Percentiles rank a stretch among this genome's conserved stretches.
phyloP scores from a whole-genome alignment of 2,113 vertebrate species.

The Leptocoma aspasia region DNA sequence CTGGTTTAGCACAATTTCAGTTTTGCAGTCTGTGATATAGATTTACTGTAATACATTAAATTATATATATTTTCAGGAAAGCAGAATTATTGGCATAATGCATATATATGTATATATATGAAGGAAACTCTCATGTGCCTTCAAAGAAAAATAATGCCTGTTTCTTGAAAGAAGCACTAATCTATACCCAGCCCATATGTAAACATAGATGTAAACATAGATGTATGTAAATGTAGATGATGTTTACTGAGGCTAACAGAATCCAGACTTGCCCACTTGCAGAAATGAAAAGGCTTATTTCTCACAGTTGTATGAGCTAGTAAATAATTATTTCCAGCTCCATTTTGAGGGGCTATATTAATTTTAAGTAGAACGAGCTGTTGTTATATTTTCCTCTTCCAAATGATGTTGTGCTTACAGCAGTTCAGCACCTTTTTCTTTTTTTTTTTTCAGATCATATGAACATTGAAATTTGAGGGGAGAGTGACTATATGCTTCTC shows the following conservation, averaged over 20 bases:
- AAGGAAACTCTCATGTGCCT: background rate
- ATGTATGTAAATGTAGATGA: background rate
- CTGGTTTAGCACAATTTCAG: background rate
- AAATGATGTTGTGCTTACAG: background rate
- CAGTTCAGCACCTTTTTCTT: background rate
- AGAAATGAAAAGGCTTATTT: background rate
- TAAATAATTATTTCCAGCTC: background rate
- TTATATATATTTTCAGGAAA: background rate
- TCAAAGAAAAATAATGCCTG: background rate
- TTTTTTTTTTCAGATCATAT: constrained; percentile 52
- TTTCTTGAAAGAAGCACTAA: background rate
- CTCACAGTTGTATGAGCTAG: background rate
- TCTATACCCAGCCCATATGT: background rate
- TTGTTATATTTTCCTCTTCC: background rate
- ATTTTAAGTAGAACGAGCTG: background rate
- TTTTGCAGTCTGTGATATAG: background rate
- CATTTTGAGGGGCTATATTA: background rate
- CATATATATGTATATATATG: background rate
- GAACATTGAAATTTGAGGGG: background rate
- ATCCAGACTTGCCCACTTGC: background rate
- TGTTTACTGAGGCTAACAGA: background rate
- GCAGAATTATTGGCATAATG: background rate
- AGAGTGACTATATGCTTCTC: background rate
- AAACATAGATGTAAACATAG: no score
- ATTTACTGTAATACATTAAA: background rate